Conservation (phyloP, 2,797 vertebrate species). For the Glyptemys insculpta region DNA sequence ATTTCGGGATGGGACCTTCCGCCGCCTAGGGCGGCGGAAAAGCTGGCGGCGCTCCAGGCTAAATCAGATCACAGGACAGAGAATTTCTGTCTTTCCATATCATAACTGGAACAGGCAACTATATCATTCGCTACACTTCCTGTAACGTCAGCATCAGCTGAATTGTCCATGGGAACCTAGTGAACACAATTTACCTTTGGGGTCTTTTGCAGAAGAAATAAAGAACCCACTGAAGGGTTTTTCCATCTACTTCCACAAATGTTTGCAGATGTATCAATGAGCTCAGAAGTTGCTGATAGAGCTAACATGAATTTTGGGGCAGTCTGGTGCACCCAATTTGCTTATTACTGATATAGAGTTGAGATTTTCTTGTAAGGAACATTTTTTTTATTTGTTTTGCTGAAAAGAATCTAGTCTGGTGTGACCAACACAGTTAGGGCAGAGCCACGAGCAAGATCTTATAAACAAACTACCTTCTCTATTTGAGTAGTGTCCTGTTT, state of each 20-base stretch:
- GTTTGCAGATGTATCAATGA: slow-evolving; percentile 6
- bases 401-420: neutral
- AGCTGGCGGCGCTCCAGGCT: too few species aligned
- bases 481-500: neutral
- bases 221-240: slow-evolving; percentile 23
- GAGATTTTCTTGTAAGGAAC: neutral
- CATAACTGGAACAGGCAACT: slow-evolving; percentile 27
- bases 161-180: slow-evolving; percentile 33
- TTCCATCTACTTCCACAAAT: neutral
- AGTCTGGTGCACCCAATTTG: neutral
- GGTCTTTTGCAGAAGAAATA: slow-evolving; percentile 27
- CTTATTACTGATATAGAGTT: neutral
- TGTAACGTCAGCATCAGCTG: slow-evolving; percentile 23
- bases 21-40: too few species aligned
- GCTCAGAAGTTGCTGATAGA: neutral
- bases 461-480: neutral
- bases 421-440: neutral
- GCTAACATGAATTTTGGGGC: neutral
- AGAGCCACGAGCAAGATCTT: neutral
- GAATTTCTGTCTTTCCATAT: slow-evolving; percentile 27
- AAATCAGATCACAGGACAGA: slow-evolving; percentile 40
- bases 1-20: too few species aligned
- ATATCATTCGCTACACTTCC: neutral
- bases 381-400: neutral
- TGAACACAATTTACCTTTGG: slow-evolving; percentile 38